Evolutionary conservation across 2,888 invertebrate genomes (phyloP), one percentile per base, ranked within the genome.

Genomic region (Malacosoma neustria): DNA sequence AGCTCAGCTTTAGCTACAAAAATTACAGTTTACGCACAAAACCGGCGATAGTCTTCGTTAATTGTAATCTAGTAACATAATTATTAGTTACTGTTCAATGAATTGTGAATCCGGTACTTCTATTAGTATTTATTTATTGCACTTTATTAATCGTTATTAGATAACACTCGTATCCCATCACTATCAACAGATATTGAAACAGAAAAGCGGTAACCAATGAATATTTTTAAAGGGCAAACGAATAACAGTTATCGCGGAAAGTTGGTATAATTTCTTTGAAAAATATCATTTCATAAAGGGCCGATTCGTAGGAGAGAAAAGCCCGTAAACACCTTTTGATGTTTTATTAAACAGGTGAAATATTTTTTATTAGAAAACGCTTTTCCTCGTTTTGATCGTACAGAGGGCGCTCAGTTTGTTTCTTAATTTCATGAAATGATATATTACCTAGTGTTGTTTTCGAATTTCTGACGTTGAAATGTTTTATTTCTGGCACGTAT

Each of bases 261-360:
- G 36, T 43, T 35, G 11, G 15, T 30, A 40, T 36, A 41, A 46
- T 43, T 48, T 40, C 29, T 34, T 34, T 37, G 42, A 45, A 46
- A 44, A 49, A 51, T 56, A 57, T 51, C 45, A 49, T 46, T 46
- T 42, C 41, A 36, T 40, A 48, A 46, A 42, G 35, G 31, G 35
- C 32, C 37, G 11, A 33, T 33, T 31, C 32, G 31, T 22, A 39
- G 34, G 36, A 33, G 30, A 30, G 35, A 32, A 40, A 40, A 38
- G 42, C 35, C 32, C 39, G 42, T 43, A 42, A 48, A 46, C 42
- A 48, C 38, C 38, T 44, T 42, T 37, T 43, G 40, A 40, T 45
- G 41, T 45, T 48, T 43, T 43, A 47, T 47, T 45, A 47, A 44
- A 45, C 39, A 41, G 36, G 35, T 41, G 37, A 46, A 42, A 39